Conservation (phyloP, 2,113 vertebrate species). For the Hirundichthys speculiger region DNA sequence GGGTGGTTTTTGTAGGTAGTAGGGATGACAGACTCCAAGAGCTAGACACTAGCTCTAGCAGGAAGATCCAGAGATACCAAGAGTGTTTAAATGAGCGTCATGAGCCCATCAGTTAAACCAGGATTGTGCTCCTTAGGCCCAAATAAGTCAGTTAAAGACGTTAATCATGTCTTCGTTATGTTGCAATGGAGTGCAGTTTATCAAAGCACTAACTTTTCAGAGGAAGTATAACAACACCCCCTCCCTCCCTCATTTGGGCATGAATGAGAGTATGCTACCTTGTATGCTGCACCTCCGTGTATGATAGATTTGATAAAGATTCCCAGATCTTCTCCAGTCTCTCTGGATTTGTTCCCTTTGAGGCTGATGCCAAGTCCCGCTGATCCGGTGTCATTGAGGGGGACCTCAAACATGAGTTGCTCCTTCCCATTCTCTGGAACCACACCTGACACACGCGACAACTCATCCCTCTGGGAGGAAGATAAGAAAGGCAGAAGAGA, state of each 20-base stretch:
- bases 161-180: too few species aligned
- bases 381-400: constrained; percentile 94
- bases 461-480: constrained; percentile 69
- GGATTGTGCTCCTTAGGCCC: too few species aligned
- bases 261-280: constrained; percentile 78
- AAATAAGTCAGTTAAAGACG: too few species aligned
- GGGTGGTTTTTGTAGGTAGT: too few species aligned
- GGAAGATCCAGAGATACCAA: too few species aligned
- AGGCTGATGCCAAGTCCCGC: constrained; percentile 95
- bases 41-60: too few species aligned
- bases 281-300: constrained; percentile 94
- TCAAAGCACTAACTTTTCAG: neutral
- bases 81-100: too few species aligned
- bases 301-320: constrained; percentile 99
- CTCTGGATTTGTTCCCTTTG: constrained; percentile 96
- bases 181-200: too few species aligned
- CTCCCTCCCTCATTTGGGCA: neutral
- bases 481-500: neutral
- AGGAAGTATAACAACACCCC: too few species aligned
- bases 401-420: constrained; percentile 93
- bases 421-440: constrained; percentile 86
- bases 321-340: constrained; percentile 93
- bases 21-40: neutral
- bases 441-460: constrained; percentile 21
- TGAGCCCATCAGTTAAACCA: too few species aligned